Evolutionary conservation across 35 echinoderm and acorn worm species (phyloP).

Genomic region (Ptychodera flava): DNA sequence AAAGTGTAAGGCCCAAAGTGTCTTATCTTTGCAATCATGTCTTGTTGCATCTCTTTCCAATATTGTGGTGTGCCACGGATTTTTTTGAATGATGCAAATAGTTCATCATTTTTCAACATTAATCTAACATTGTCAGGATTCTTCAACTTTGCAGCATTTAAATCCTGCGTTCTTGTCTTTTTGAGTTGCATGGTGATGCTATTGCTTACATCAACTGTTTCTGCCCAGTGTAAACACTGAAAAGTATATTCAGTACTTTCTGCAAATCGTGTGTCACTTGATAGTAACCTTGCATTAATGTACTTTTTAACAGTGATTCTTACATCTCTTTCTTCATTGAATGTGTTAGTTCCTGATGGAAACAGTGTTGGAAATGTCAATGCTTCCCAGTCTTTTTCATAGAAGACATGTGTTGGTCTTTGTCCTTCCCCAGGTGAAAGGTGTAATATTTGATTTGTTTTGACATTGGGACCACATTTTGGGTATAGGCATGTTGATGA

Average conservation of each 20-base stretch:
- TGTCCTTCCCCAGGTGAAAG: neutral
- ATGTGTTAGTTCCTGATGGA: neutral
- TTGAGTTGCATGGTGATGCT: slow-evolving; percentile 7
- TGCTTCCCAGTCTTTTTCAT: neutral
- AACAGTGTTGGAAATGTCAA: neutral
- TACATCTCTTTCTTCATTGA: neutral
- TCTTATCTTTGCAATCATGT: neutral
- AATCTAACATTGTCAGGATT: slow-evolving; percentile 11
- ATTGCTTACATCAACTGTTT: neutral
- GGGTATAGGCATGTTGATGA: neutral
- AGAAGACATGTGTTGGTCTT: neutral
- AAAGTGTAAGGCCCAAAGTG: neutral
- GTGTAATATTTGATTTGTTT: neutral
- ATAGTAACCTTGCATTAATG: slow-evolving; percentile 31
- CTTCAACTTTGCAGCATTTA: slow-evolving; percentile 14
- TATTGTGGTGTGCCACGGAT: slow-evolving; percentile 22
- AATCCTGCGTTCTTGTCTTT: neutral
- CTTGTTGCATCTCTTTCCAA: slow-evolving; percentile 19
- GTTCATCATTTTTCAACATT: slow-evolving; percentile 17
- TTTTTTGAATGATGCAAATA: slow-evolving; percentile 23
- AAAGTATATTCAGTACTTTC: slow-evolving; percentile 15
- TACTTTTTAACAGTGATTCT: neutral
- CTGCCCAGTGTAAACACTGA: neutral
- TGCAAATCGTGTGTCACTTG: slow-evolving; percentile 26
- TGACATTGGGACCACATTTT: neutral